Evolutionary conservation across 1,140 invertebrate genomes (phyloP).

Genomic region (Bombus cullumanus): DNA sequence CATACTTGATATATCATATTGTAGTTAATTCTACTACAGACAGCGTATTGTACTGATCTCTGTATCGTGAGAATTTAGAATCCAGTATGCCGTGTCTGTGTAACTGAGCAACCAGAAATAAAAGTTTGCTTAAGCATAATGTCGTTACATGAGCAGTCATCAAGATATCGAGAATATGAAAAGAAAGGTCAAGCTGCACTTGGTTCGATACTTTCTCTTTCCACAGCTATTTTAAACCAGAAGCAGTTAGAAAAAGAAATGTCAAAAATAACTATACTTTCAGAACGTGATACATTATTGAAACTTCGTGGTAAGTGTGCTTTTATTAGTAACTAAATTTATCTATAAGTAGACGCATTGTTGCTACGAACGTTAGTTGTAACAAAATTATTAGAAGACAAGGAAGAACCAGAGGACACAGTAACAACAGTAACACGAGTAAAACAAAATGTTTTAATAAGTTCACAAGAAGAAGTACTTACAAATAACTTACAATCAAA

Average conservation of each 20-base stretch:
- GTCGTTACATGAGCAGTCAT: conserved; percentile 82
- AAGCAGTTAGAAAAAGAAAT: conserved; percentile 70
- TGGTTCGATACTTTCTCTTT: conserved; percentile 71
- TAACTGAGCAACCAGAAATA: conserved; percentile 82
- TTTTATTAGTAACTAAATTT: too few relatives aligned
- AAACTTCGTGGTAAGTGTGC: conserved; percentile 69
- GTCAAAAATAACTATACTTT: conserved; percentile 71
- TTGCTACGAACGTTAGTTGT: not conserved
- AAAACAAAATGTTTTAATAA: conserved; percentile 75
- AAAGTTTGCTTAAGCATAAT: conserved; percentile 83
- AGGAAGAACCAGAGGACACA: conserved; percentile 66
- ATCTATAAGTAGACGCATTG: not conserved
- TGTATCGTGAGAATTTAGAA: conserved; percentile 76
- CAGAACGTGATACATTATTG: conserved; percentile 71
- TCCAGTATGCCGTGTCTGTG: conserved; percentile 83
- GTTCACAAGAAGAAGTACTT: conserved; percentile 82
- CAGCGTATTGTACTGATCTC: not conserved
- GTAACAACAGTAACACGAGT: conserved; percentile 77
- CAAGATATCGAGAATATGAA: conserved; percentile 82
- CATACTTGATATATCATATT: not conserved
- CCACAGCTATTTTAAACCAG: conserved; percentile 72
- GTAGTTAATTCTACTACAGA: not conserved
- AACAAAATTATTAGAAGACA: conserved; percentile 1
- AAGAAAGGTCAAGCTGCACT: conserved; percentile 69
- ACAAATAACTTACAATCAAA: conserved; percentile 78